Evolutionary conservation across 2,888 invertebrate genomes (phyloP).

Genomic region (Apomyelois bistriatella): DNA sequence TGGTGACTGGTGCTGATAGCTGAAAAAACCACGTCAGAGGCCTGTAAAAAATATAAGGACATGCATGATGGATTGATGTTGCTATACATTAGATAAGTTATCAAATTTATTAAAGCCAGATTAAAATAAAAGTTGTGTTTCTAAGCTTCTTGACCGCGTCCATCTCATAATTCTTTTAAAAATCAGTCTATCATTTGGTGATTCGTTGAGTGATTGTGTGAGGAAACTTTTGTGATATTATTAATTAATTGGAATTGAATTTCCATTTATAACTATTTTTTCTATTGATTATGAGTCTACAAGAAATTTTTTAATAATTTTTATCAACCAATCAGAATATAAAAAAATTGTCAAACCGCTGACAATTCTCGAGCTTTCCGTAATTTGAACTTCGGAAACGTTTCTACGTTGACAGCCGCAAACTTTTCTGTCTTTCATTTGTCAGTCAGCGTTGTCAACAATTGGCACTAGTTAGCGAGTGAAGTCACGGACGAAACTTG

Average conservation of each 20-base stretch:
- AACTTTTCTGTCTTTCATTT: constrained; percentile 2
- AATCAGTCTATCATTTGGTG: constrained; percentile 8
- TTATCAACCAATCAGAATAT: too few relatives aligned
- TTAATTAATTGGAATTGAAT: constrained; percentile 12
- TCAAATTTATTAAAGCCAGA: too few relatives aligned
- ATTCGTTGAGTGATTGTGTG: constrained; percentile 12
- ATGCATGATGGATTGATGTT: too few relatives aligned
- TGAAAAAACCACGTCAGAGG: too few relatives aligned
- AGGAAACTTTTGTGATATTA: constrained; percentile 8
- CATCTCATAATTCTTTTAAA: neutral
- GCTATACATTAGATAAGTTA: too few relatives aligned
- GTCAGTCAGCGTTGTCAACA: neutral
- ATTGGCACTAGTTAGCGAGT: neutral
- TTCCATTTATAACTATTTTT: constrained; percentile 7
- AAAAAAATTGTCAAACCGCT: too few relatives aligned
- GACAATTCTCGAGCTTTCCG: neutral
- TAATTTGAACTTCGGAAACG: neutral
- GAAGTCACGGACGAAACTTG: neutral
- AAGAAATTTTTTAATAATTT: too few relatives aligned
- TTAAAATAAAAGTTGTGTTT: neutral
- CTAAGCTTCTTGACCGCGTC: neutral
- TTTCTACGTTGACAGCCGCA: neutral
- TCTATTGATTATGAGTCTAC: too few relatives aligned
- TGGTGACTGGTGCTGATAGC: too few relatives aligned
- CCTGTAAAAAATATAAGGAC: too few relatives aligned